Base-by-base conservation (phyloP, 1,140 invertebrate genomes). In the Eriosoma lanigerum region DNA sequence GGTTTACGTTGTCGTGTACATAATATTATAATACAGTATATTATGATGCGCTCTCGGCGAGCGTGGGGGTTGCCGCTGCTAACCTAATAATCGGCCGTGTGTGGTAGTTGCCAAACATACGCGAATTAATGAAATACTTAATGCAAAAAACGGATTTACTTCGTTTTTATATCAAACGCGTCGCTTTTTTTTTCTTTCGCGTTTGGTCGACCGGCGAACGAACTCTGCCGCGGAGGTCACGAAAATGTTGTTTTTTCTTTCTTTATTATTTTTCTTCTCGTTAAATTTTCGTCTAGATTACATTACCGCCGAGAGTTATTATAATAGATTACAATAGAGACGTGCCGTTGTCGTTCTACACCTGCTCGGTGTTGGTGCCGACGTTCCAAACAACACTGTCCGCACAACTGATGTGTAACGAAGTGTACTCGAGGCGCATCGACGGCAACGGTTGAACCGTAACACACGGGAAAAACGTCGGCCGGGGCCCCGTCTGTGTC, bases 371-470 rank as follows among this genome's bases (percentile, higher is more conserved):
- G 46, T 12, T 48, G 46, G 54, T 26, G n/a, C 24, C 54, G 8
- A 24, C 54, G 54, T 38, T 8, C 8, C 3, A 38, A 38, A 38
- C 32, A 38, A 38, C 32, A 38, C 32, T 8, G 32, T 3, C 32
- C 32, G 32, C 12, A 1, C 46, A n/a, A 24, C 54, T 56, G 60
- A 68, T 8, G 64, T 48, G 64, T 68, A 68, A 68, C 64, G 64
- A 68, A 62, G n/a, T n/a, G n/a, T 62, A 62, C 24, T 26, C 64
- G 44, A 68, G 15, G 29, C 44, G 64, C 64, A 48, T 68, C 64
- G 44, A 21, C 38, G 64, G 12, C 38, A 44, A 68, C 64, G 64
- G 44, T 68, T 44, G 64, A 68, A 68, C 64, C 64, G 64, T 68
- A 68, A 68, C 64, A 1, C 17, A 1, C 62, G 62, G 58, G 13